phyloP scores from a whole-genome alignment of 1,140 invertebrate species.

The Drosophila miranda region DNA sequence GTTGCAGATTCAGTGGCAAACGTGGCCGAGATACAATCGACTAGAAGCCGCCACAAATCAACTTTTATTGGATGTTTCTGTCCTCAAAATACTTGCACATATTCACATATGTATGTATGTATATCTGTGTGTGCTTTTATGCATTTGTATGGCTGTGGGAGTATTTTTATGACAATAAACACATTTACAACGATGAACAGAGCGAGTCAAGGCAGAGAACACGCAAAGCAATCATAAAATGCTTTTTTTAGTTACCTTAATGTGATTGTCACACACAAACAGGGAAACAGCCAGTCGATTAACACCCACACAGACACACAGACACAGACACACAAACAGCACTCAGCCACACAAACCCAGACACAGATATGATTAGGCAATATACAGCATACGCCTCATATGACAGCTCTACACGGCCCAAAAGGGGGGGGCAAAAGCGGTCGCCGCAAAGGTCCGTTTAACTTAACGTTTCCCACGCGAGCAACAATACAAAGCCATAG shows the following conservation, averaged over 20 bases:
- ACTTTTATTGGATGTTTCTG: slow-evolving; percentile 2
- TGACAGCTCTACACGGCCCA: slow-evolving; percentile 13
- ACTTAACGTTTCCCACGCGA: slow-evolving; percentile 62
- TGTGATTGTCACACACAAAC: slow-evolving; percentile 59
- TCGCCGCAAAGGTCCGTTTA: slow-evolving; percentile 71
- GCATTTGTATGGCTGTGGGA: slow-evolving; percentile 33
- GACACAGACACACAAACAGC: slow-evolving; percentile 22
- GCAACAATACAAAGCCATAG: slow-evolving; percentile 27
- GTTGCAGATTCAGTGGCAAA: too few relatives aligned
- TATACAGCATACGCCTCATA: slow-evolving; percentile 39
- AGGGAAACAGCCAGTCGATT: slow-evolving; percentile 56
- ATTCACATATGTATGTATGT: slow-evolving; percentile 7
- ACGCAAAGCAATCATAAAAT: slow-evolving; percentile 74
- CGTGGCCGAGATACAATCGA: neutral
- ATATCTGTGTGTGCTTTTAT: slow-evolving; percentile 24
- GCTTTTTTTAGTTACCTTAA: slow-evolving; percentile 72
- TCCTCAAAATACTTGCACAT: neutral
- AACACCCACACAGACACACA: slow-evolving; percentile 54
- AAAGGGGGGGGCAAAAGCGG: slow-evolving; percentile 31
- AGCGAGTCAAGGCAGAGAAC: slow-evolving; percentile 8
- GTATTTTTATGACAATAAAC: slow-evolving; percentile 24
- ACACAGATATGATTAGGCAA: slow-evolving; percentile 43
- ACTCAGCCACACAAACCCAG: slow-evolving; percentile 16
- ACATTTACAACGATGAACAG: slow-evolving; percentile 26
- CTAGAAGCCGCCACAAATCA: neutral